Base-by-base conservation (phyloP, 2,888 invertebrate species). In the Brachypalpus laphriformis region DNA sequence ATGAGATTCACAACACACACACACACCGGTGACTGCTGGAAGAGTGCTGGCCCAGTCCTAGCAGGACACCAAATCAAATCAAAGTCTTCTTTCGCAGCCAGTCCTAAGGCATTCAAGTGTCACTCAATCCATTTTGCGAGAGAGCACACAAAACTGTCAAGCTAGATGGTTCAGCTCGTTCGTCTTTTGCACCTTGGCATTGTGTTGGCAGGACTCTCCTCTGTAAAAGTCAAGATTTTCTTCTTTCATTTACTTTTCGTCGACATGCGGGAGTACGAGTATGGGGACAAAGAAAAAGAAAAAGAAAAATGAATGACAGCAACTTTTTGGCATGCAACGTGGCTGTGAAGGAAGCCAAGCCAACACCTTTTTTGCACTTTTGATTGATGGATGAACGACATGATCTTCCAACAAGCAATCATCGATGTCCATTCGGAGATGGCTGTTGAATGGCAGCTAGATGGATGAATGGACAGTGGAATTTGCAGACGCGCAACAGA, bases 341-440 rank as follows among this genome's bases (percentile, higher is more conserved):
- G 34, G 3, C 22, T 40, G 74, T 63, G 51, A 71, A 51, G 16
- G 63, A 65, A 56, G 20, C 25, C 22, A 59, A 49, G 20, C 59
- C 25, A 45, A 81, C 47, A 82, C 57, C 28, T 63, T 74, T 31
- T 28, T 40, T 18, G 7, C 22, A 14, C 40, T 71, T 65, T 77
- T 82, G 82, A 82, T 82, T 82, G 77, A 82, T 82, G 71, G 71
- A 82, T 71, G 65, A 59, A 71, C 16, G 71, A 71, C 77, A 71
- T 45, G 71, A 45, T 66, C 63, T 76, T 75, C 47, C 22, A 65
- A 45, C 45, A 59, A 40, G 70, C 63, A 77, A 71, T 76, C 76
- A 66, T 77, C 42, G 65, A 66, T 71, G 77, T 65, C 71, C 65
- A 65, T 65, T 47, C 31, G 20, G 8, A 14, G 14, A 40, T 40